Conservation (phyloP, 2,888 invertebrate genomes). For the Andrena flavipes region DNA sequence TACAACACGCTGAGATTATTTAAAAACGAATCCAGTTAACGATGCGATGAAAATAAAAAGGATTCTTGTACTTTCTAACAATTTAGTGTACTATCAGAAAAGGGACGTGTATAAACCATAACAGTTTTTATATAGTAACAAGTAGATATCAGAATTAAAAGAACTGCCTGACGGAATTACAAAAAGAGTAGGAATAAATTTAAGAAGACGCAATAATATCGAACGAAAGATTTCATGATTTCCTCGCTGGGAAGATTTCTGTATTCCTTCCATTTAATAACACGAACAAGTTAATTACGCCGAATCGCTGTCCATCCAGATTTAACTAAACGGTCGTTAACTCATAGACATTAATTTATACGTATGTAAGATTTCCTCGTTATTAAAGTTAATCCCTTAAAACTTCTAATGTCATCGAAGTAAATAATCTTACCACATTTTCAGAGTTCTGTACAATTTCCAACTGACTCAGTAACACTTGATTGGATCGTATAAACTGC, state of each 20-base stretch:
- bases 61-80: no score
- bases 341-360: neutral
- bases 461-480: slow-evolving; percentile 73
- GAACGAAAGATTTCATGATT: no score
- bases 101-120: no score
- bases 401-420: neutral
- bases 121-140: no score
- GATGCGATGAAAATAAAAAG: no score
- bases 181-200: neutral
- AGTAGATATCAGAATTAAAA: no score
- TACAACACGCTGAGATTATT: no score
- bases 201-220: neutral
- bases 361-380: neutral
- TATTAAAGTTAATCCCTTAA: neutral
- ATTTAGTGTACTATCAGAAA: no score
- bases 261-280: neutral
- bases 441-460: slow-evolving; percentile 64
- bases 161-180: no score
- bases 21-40: no score
- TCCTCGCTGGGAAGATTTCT: neutral
- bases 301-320: neutral
- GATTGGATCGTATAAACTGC: slow-evolving; percentile 78
- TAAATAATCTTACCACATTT: slow-evolving; percentile 58
- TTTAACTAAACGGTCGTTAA: neutral
- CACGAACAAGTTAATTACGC: neutral